These are phyloP conservation scores for Heteropelma amictum DNA, from an alignment of 2,888 invertebrate species.

Conservation along the genomic window DNA sequence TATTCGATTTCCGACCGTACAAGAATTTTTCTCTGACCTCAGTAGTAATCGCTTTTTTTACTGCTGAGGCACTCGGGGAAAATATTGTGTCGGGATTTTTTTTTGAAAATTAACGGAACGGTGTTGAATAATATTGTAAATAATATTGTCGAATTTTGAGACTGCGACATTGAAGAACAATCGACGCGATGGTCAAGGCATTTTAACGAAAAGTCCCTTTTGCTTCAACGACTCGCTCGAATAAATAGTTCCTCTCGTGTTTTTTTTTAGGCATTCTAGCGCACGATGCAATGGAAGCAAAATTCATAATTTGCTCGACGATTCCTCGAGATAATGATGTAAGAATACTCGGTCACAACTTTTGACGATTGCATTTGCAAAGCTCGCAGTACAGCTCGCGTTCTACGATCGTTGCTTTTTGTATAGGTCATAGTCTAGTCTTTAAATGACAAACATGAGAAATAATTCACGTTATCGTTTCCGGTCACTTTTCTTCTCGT, in stretches of 20 bases:
- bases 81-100: too few relatives aligned
- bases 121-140: background rate
- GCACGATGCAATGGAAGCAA: background rate
- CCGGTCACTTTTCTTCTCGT: too few relatives aligned
- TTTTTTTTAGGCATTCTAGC: conserved; percentile 8
- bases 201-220: background rate
- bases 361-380: too few relatives aligned
- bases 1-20: too few relatives aligned
- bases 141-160: background rate
- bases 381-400: too few relatives aligned
- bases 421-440: too few relatives aligned
- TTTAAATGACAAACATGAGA: too few relatives aligned
- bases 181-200: background rate
- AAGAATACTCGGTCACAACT: background rate
- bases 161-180: background rate
- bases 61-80: too few relatives aligned
- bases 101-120: background rate
- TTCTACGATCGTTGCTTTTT: too few relatives aligned
- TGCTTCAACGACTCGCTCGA: background rate
- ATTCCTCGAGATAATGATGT: background rate
- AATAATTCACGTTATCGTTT: too few relatives aligned
- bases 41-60: too few relatives aligned
- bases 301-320: background rate
- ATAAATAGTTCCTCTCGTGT: conserved; percentile 12
- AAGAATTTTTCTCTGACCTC: too few relatives aligned